Conservation (phyloP, 1,140 invertebrate species). For the Philotrypesis tridentata region DNA sequence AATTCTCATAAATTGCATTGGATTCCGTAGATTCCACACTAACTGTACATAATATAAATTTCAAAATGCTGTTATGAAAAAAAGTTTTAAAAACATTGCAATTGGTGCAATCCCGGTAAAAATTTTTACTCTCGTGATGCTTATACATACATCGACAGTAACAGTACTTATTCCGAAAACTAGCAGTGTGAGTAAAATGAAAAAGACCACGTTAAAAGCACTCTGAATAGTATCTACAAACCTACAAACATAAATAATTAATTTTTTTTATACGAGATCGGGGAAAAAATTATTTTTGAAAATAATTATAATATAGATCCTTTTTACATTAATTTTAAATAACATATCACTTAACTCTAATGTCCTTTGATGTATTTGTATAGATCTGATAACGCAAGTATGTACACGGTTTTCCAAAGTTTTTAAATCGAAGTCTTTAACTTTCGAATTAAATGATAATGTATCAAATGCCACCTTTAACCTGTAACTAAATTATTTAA, state of each 20-base stretch:
- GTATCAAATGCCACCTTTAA: neutral
- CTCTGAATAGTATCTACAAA: conserved; percentile 15
- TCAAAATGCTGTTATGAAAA: no score
- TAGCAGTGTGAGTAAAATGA: neutral
- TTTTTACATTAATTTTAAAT: neutral
- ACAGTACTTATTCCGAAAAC: neutral
- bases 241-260: neutral
- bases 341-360: neutral
- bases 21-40: neutral
- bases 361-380: neutral
- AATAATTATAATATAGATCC: neutral
- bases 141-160: neutral
- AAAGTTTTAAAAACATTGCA: no score
- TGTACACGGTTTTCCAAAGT: neutral
- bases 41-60: neutral
- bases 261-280: no score
- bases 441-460: neutral
- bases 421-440: neutral
- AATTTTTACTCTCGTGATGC: no score
- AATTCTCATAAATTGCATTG: neutral
- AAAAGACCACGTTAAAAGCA: neutral
- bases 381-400: neutral
- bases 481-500: neutral
- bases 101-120: no score
- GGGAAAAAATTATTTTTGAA: neutral